These are phyloP conservation scores for Pachymerium ferrugineum DNA, from an alignment of 2,888 invertebrate genomes.

Conservation along the genomic window DNA sequence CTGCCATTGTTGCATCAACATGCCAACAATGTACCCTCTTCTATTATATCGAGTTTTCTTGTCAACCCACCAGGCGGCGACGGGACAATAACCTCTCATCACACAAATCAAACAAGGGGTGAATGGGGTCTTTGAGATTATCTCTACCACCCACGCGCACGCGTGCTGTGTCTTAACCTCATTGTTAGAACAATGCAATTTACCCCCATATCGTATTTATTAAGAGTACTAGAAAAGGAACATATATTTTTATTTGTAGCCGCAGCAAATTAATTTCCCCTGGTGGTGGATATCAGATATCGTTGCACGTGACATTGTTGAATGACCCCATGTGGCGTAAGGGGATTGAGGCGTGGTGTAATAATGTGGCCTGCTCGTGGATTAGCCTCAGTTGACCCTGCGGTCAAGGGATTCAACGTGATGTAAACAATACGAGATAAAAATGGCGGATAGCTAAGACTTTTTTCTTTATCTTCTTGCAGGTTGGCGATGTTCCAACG, in stretches of 20 bases:
- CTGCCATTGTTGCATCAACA: neutral
- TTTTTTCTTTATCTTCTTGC: neutral
- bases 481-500: neutral
- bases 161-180: neutral
- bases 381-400: slow-evolving; percentile 16
- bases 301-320: slow-evolving; percentile 10
- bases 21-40: neutral
- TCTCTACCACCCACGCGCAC: neutral
- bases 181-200: slow-evolving; percentile 12
- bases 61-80: slow-evolving; percentile 9
- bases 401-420: neutral
- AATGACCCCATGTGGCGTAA: slow-evolving; percentile 17
- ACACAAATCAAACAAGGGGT: slow-evolving; percentile 11
- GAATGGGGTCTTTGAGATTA: neutral
- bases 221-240: neutral
- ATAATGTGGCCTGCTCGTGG: neutral
- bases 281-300: neutral
- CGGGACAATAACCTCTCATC: slow-evolving; percentile 1
- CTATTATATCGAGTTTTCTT: neutral
- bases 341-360: neutral
- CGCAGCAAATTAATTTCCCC: slow-evolving; percentile 12
- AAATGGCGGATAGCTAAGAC: neutral
- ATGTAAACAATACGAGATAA: slow-evolving; percentile 22
- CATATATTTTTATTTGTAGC: slow-evolving; percentile 11
- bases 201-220: slow-evolving; percentile 20